Base-by-base conservation (phyloP, 2,797 vertebrate genomes). In the Tadarida brasiliensis region DNA sequence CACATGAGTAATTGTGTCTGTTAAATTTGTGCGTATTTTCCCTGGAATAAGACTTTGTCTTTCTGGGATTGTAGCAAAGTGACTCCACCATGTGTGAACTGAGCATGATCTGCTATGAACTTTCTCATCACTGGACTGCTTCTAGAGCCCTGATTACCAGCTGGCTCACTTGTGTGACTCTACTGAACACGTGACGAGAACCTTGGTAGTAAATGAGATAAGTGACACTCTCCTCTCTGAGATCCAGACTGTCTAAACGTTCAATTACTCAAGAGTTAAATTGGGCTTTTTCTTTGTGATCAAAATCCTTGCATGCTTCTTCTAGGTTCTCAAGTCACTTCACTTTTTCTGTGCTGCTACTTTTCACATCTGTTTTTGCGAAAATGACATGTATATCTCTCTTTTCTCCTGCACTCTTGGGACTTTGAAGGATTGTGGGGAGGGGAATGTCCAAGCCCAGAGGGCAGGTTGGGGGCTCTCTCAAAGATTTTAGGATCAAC, bases 371-470 rank as follows among this genome's bases (percentile, higher is more conserved):
- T 35, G 7, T 80, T 84, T 91, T 57, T 87, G 12, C 73, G 78
- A 83, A 92, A 90, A 90, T 74, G 56, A 59, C 51, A 68, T 0
- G 1, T 51, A n/a, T 19, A 20, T 90, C 63, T 95, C 22, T 39
- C 17, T n/a, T n/a, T 57, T 57, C 61, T 94, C 22, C 16, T 68
- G 33, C 6, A 61, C 30, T 89, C 76, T 84, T 24, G 14, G 63
- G 30, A 71, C 39, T 17, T 92, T 82, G 74, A 76, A 56, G 94
- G 76, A 82, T 68, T 70, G 35, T 12, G 11, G 1, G n/a, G 54
- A 70, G 86, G 47, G 63, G 94, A 74, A 83, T 76, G 22, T 63
- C 91, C 87, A 74, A 87, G 51, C 28, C 51, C 56, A 20, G 15
- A 65, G 11, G 54, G 14, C 35, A 74, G 47, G 30, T 47, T 92